Evolutionary conservation across 2,797 vertebrate genomes (phyloP), one percentile per base, ranked within the genome.

Genomic region (Eurystomus glaucurus): DNA sequence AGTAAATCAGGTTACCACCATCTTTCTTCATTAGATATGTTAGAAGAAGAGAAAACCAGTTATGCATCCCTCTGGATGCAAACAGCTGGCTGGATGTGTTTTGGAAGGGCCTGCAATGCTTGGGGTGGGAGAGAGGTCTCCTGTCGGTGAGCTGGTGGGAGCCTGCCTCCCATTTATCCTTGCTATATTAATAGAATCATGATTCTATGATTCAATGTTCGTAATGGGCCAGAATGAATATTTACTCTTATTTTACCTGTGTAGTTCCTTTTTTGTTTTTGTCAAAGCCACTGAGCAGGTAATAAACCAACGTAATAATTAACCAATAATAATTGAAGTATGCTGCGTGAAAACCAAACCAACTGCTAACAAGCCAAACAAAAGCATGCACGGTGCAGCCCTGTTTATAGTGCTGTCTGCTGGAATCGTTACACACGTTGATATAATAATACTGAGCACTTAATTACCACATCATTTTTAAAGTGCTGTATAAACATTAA

Each of bases 391-490:
- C 2, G 4, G 61, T 88, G 58, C 86, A 88, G 86, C 84, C 84
- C 86, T 96, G 94, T 96, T 95, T 94, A 90, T 90, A 85, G 78
- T 92, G 81, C 86, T 92, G 90, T 89, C 93, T 95, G 86, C 79
- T 89, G 93, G 91, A 94, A 92, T 93, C 91, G 48, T 97, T 96
- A 84, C 65, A 61, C 75, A 72, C 46, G 46, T 94, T 97, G 94
- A 96, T 96, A 96, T 90, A 94, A 88, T 97, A 96, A 90, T 94
- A 96, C 95, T 78, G 86, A 93, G 87, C 69, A 69, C 90, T 97
- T 97, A 96, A 97, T 97, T 97, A 95, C 92, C 84, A 69, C 95
- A 93, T 93, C 93, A 78, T 91, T 95, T 92, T 93, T 91, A 90
- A 94, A 93, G 87, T 29, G 71, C 91, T 96, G 35, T 94, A 68